A percentile compares a stretch with the other conserved stretches of the same genome.
These are phyloP conservation scores for Periophthalmodon schlosseri DNA, from an alignment of 2,113 vertebrate genomes.

Conservation along the genomic window DNA sequence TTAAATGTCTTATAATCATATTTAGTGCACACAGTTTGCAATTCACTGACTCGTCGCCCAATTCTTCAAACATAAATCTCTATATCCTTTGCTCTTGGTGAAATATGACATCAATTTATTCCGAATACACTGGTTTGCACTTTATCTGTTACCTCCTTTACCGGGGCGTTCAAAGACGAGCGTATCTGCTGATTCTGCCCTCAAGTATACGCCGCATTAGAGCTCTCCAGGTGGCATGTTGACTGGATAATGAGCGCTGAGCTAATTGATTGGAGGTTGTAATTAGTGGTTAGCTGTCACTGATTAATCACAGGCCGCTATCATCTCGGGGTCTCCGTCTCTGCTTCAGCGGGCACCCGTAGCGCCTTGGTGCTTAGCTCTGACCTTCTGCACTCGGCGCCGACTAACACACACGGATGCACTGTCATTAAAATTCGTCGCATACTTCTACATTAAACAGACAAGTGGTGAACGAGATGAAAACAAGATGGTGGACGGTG, in stretches of 20 bases:
- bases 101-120: not conserved
- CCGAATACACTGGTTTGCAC: slow-evolving; percentile 6
- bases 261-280: slow-evolving; percentile 73
- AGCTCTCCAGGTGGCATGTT: slow-evolving; percentile 71
- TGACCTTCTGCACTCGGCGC: slow-evolving; percentile 15
- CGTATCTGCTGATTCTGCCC: slow-evolving; percentile 47
- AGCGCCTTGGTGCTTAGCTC: slow-evolving; percentile 29
- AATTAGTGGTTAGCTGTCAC: slow-evolving; percentile 76
- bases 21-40: no score
- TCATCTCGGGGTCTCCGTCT: slow-evolving; percentile 42
- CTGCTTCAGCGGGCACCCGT: slow-evolving; percentile 45
- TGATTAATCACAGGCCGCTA: slow-evolving; percentile 72
- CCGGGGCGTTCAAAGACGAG: slow-evolving; percentile 29
- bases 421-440: not conserved
- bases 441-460: not conserved
- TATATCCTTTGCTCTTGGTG: not conserved
- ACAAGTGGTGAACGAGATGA: not conserved
- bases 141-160: slow-evolving; percentile 14
- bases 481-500: not conserved
- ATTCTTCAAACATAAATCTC: not conserved
- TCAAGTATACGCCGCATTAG: slow-evolving; percentile 54
- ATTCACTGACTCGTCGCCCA: not conserved
- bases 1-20: no score
- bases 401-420: not conserved
- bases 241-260: slow-evolving; percentile 68